Conservation (phyloP, 35 echinoderm and acorn worm genomes). For the Patiria miniata region DNA sequence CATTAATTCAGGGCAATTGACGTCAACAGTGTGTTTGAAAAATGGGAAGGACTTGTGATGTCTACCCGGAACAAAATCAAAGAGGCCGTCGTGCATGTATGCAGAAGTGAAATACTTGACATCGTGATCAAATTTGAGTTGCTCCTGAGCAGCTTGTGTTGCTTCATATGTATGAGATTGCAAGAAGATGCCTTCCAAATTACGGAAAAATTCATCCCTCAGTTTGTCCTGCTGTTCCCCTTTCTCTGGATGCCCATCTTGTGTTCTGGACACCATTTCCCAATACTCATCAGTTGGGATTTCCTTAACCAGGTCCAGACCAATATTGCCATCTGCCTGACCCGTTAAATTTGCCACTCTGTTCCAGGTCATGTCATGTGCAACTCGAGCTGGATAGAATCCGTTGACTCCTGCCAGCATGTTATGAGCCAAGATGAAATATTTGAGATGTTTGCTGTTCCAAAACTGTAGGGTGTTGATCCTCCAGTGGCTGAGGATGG, state of each 20-base stretch:
- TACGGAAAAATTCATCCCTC: conserved; percentile 9
- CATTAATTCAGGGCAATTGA: too few species aligned
- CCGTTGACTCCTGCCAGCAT: not conserved
- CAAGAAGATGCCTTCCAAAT: conserved; percentile 12
- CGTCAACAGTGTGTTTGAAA: not conserved
- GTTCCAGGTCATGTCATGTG: too few species aligned
- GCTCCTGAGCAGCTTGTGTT: not conserved
- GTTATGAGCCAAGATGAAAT: too few species aligned
- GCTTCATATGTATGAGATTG: not conserved
- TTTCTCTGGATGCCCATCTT: not conserved
- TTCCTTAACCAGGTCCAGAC: too few species aligned
- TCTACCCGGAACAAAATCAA: not conserved
- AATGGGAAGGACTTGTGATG: not conserved
- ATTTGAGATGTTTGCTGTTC: too few species aligned
- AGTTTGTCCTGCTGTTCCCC: not conserved
- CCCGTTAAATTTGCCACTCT: too few species aligned
- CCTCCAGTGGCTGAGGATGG: too few species aligned
- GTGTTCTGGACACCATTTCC: not conserved
- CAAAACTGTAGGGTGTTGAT: too few species aligned
- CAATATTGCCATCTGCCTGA: too few species aligned
- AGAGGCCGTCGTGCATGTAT: not conserved
- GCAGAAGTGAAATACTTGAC: not conserved
- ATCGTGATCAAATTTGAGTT: not conserved
- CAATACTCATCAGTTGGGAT: not conserved
- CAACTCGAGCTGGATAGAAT: not conserved